Percentiles rank a stretch among this genome's conserved stretches.
These are phyloP conservation scores for Spongilla lacustris DNA, from an alignment of 37 sponge, comb jelly and placozoan species.

Conservation along the genomic window DNA sequence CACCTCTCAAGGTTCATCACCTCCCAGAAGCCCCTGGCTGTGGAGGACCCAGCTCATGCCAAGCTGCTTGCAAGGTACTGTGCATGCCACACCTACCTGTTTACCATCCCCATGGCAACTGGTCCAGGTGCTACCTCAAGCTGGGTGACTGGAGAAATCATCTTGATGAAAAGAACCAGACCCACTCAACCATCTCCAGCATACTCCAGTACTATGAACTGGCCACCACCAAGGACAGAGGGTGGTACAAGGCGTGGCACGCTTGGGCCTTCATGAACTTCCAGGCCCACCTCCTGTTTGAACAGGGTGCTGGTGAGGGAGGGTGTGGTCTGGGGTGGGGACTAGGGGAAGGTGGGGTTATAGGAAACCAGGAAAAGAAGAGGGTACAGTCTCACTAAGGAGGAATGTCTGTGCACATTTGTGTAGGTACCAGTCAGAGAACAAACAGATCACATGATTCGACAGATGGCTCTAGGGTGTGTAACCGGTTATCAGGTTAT, in stretches of 20 bases:
- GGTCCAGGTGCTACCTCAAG: conserved; percentile 73
- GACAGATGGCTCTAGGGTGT: too few relatives aligned
- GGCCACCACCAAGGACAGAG: conserved; percentile 83
- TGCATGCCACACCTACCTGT: background rate
- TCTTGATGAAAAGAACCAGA: conserved; percentile 36
- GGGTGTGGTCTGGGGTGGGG: background rate
- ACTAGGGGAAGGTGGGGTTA: too few relatives aligned
- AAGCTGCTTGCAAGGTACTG: conserved; percentile 61
- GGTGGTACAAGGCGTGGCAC: conserved; percentile 98
- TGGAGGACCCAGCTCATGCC: conserved; percentile 11
- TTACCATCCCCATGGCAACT: background rate
- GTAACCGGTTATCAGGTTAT: too few relatives aligned
- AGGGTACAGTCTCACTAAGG: too few relatives aligned
- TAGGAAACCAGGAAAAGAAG: too few relatives aligned
- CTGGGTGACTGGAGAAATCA: conserved; percentile 86
- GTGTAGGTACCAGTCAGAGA: background rate
- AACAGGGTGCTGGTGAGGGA: conserved; percentile 32
- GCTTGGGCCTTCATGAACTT: conserved; percentile 98
- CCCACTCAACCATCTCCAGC: conserved; percentile 47
- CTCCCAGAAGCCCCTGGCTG: conserved; percentile 12
- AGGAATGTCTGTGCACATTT: too few relatives aligned
- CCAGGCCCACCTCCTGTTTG: conserved; percentile 83
- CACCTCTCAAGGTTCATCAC: conserved; percentile 55
- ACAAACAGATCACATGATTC: background rate
- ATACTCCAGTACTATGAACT: conserved; percentile 75